Conservation (phyloP, 2,113 vertebrate species). For the Malaclemys terrapin region DNA sequence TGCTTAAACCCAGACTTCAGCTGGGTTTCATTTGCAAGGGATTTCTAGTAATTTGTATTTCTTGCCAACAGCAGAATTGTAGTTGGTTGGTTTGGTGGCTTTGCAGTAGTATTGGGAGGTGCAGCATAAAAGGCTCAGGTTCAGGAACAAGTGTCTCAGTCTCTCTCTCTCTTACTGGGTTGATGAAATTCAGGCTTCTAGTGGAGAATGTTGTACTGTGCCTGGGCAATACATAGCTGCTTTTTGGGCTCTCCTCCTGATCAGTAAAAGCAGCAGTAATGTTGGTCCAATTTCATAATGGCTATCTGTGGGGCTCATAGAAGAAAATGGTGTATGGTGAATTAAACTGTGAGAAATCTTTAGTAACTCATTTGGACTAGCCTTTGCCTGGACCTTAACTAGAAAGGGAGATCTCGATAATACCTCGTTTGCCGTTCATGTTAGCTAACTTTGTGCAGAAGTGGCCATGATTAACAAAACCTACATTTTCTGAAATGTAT, state of each 20-base stretch:
- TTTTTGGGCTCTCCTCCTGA: background rate
- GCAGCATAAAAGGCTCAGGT: conserved; percentile 32
- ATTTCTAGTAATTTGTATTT: conserved; percentile 50
- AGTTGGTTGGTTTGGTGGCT: conserved; percentile 54
- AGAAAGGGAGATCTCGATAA: background rate
- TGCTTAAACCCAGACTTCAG: conserved; percentile 68
- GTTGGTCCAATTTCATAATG: background rate
- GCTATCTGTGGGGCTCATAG: no score
- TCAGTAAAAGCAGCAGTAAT: background rate
- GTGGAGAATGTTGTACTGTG: background rate
- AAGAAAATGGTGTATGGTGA: background rate
- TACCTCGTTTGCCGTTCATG: background rate
- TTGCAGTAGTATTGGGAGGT: conserved; percentile 52
- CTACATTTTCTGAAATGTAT: background rate
- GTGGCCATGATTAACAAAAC: background rate
- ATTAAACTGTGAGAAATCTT: background rate
- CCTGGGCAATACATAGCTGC: background rate
- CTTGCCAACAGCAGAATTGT: conserved; percentile 69
- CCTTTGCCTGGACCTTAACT: background rate
- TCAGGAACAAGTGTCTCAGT: conserved; percentile 32
- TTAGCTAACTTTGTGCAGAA: background rate
- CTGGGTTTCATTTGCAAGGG: conserved; percentile 81
- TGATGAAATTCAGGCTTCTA: background rate
- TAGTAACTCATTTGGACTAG: background rate
- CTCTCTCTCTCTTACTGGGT: background rate